Conservation (phyloP, 2,797 vertebrate genomes). For the Intellagama lesueurii region DNA sequence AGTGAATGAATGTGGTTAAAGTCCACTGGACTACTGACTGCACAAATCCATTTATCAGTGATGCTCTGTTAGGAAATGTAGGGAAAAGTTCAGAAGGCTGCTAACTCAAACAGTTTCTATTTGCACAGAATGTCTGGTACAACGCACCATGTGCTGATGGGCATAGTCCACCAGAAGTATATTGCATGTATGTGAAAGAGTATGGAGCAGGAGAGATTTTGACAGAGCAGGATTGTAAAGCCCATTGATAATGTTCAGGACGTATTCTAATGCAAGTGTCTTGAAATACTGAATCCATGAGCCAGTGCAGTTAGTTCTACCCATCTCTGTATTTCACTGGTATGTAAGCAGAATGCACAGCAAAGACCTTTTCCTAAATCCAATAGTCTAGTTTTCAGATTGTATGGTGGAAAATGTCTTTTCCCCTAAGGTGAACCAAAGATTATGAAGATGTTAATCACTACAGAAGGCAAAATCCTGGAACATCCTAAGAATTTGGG, state of each 20-base stretch:
- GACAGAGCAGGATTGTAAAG: not conserved
- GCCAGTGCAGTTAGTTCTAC: no score
- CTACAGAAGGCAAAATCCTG: not conserved
- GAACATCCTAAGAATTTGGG: not conserved
- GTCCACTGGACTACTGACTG: constrained; percentile 1
- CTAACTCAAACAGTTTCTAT: constrained; percentile 17
- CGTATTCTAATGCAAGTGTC: not conserved
- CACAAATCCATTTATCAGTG: not conserved
- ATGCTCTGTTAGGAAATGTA: constrained; percentile 5
- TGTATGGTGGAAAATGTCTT: not conserved
- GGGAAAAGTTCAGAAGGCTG: constrained; percentile 33
- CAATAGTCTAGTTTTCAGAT: no score
- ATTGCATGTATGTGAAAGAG: not conserved
- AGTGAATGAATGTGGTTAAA: constrained; percentile 17
- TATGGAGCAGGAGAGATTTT: not conserved
- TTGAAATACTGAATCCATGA: not conserved
- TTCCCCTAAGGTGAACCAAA: not conserved
- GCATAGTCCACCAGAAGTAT: not conserved
- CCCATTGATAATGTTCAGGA: not conserved
- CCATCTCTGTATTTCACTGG: not conserved
- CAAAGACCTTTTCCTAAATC: no score
- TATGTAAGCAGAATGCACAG: not conserved
- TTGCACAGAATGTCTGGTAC: constrained; percentile 32
- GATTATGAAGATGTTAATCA: not conserved
- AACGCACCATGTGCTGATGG: not conserved